Evolutionary conservation across 2,113 vertebrate genomes (phyloP), one percentile per base, ranked within the genome.

Genomic region (Oenanthe oenanthe): DNA sequence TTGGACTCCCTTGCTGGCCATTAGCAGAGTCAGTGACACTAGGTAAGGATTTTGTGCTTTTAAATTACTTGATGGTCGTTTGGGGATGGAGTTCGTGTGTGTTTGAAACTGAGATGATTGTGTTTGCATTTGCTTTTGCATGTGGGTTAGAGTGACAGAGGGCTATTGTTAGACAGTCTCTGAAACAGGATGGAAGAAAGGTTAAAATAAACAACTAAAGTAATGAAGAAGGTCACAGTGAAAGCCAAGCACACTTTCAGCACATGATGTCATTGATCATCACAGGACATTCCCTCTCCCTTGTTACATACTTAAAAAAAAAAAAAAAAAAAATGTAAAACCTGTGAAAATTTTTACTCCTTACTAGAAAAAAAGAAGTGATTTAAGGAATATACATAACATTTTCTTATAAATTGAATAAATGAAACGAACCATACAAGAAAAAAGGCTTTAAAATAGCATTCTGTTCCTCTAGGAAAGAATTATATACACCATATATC

Each of bases 41-140:
- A 77, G 97, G 96, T 96, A 96, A 97, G 97, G 84, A 90, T 89
- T 90, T 76, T 75, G 75, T 51, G 60, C 54, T 94, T 95, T 93
- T 95, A 58, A 87, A 89, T 94, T 86, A 38, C 73, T 76, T 79
- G 67, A 43, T 38, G 76, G 53, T 74, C 7, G 31, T 57, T 58
- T 29, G 45, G 63, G 72, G 43, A 57, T 6, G 6, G 68, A 71
- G 77, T 36, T 96, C 40, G 18, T n/a, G 70, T 65, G 56, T 45
- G 12, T 70, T 94, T 61, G 61, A 54, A 91, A 82, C 34, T 19
- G 73, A 48, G 81, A 76, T 61, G 36, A 26, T 84, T 50, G 43
- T 78, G 73, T 85, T 91, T 89, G 19, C 4, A 1, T 78, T 85
- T 65, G 7, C 31, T 57, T 40, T 36, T 76, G 61, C 58, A 38